Percentiles rank a stretch among this genome's conserved stretches.
Conservation (phyloP, 2,113 vertebrate species). For the Poeciliopsis retropinna region DNA sequence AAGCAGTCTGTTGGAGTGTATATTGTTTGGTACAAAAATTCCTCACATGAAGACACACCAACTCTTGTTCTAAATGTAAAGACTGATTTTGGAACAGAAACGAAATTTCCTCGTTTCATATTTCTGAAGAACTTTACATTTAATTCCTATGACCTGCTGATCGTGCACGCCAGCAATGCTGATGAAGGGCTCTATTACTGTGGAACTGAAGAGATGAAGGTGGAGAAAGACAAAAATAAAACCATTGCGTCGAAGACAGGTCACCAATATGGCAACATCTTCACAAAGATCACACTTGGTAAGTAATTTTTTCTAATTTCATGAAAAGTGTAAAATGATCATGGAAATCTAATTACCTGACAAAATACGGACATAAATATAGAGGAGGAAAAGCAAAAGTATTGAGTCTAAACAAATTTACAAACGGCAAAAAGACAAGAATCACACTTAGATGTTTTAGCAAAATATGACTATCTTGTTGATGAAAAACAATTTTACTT, state of each 20-base stretch:
- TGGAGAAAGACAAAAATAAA: accelerated
- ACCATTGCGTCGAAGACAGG: accelerated
- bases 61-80: conserved; percentile 17
- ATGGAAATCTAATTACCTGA: not conserved
- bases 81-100: accelerated
- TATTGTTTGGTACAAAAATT: conserved; percentile 56
- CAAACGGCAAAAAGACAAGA: no score
- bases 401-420: no score
- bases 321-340: not conserved
- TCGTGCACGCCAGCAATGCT: conserved; percentile 36
- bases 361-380: not conserved
- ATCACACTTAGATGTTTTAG: no score
- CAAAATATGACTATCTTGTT: no score
- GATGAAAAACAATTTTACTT: no score
- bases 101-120: not conserved
- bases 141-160: conserved; percentile 31
- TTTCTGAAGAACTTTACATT: not conserved
- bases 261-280: conserved; percentile 14
- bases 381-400: not conserved
- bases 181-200: conserved; percentile 58
- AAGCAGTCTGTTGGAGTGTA: not conserved
- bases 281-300: conserved; percentile 22
- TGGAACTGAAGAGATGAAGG: not conserved
- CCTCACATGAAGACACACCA: conserved; percentile 55
- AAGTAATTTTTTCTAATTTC: conserved; percentile 17